These are phyloP conservation scores for Eriocheir sinensis DNA, from an alignment of 1,140 invertebrate species.

Conservation along the genomic window DNA sequence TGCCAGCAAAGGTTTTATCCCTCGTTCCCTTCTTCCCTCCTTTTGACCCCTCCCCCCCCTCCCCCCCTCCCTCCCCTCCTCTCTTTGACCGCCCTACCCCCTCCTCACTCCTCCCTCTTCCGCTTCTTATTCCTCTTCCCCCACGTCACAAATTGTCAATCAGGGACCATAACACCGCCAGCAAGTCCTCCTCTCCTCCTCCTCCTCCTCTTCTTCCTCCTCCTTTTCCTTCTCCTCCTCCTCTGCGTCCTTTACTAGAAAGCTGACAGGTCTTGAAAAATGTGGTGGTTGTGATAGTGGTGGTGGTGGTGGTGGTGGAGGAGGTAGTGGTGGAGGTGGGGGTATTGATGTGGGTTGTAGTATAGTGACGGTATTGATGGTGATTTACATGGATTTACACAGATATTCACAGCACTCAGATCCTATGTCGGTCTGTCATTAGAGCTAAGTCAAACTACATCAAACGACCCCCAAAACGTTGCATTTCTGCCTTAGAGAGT, in stretches of 20 bases:
- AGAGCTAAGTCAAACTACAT: no score
- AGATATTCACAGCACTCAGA: no score
- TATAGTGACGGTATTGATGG: background rate
- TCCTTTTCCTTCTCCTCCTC: background rate
- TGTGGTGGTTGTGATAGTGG: background rate
- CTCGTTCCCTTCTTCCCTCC: background rate
- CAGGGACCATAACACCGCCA: slow-evolving; percentile 12
- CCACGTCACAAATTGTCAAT: background rate
- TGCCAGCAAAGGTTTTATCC: slow-evolving; percentile 13
- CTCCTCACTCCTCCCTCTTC: background rate
- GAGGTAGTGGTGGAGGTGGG: background rate
- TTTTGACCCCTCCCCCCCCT: background rate
- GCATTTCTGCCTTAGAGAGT: no score
- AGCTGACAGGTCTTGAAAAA: background rate
- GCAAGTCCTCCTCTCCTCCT: background rate
- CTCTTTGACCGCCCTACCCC: background rate
- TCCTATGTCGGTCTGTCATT: no score
- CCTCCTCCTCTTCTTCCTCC: no score
- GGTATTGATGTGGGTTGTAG: background rate
- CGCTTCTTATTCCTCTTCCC: no score
- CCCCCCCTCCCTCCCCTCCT: background rate
- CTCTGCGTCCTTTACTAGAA: background rate
- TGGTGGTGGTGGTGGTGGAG: background rate
- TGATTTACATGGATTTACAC: no score
- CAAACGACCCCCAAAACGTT: no score